Base-by-base conservation (phyloP, 2,797 vertebrate species). In the Urocyon cinereoargenteus region DNA sequence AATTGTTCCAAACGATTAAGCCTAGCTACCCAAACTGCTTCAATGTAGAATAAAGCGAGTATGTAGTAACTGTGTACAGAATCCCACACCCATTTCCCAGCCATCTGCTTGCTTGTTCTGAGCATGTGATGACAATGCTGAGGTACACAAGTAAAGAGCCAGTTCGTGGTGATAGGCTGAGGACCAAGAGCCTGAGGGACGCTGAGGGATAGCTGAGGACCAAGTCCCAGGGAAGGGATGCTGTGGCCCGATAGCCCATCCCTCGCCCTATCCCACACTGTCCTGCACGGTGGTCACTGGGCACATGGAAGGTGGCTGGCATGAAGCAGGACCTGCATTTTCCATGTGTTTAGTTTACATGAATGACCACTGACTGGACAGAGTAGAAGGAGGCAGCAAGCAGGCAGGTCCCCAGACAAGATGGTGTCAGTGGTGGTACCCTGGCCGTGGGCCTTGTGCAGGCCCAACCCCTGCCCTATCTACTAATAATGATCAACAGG, bases 121-220 rank as follows among this genome's bases (percentile, higher is more conserved):
- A 31, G 53, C 22, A 72, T 1, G 6, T n/a, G 1, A 26, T 12
- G 5, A 5, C 19, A 40, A 49, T 1, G 19, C 24, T 70, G 12
- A 22, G 28, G 14, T 51, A n/a, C 0, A 14, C 0, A 0, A n/a
- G n/a, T 14, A 18, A n/a, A 12, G 40, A 53, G 45, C 3, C 14
- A 28, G 70, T 5, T 64, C 5, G 5, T 9, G 45, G 53, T 28
- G 19, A 62, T 2, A 9, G 26, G 73, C 14, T 16, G 24, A 9
- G 40, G 72, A 16, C 72, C 13, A 4, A 75, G 8, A 4, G 40
- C 14, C n/a, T n/a, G n/a, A n/a, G n/a, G n/a, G n/a, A n/a, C n/a
- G n/a, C n/a, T n/a, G n/a, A n/a, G n/a, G n/a, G n/a, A n/a, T n/a
- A n/a, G 73, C 14, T 16, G 24, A 9, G 40, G 72, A 16, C 72